Base-by-base conservation (phyloP, 2,113 vertebrate species). In the Chaenogobius annularis region DNA sequence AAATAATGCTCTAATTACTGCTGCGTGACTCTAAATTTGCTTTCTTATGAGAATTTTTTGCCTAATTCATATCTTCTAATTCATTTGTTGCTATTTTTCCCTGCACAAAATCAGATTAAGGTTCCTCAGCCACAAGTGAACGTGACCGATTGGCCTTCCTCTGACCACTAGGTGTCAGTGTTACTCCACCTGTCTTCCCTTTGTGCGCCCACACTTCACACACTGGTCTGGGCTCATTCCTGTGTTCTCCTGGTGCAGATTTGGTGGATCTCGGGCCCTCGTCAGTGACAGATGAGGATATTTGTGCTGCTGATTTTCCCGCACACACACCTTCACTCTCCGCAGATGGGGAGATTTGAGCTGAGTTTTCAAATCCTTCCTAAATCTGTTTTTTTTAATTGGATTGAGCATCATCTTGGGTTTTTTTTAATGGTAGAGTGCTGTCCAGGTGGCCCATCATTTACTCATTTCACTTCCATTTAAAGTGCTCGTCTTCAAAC, bases 121-220 rank as follows among this genome's bases (percentile, higher is more conserved):
- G n/a, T n/a, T n/a, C n/a, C n/a, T 31, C 26, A 31, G 26, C 26
- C 47, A 17, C 13, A 15, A 48, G 50, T n/a, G 17, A 17, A 9
- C 19, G 6, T n/a, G 50, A 15, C 1, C 15, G n/a, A n/a, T n/a
- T 17, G 50, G 0, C 7, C 19, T 3, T 1, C 47, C 17, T 10
- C 15, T 71, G 61, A 67, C 79, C 90, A 89, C 84, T 75, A 90
- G 91, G 82, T 87, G 90, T 85, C 89, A 88, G 80, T 86, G 82
- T 86, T 85, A 43, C 59, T 59, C 65, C 76, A 79, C 10, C 8
- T 40, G 5, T 40, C 37, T 40, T 35, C 35, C 35, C 3, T n/a
- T n/a, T n/a, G 35, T 35, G 35, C 35, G 6, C 3, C 35, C 8
- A 40, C 19, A 22, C n/a, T 2, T 3, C 3, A 55, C 54, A 12